Conservation (phyloP, 2,797 vertebrate species). For the Enteromius radiatus region DNA sequence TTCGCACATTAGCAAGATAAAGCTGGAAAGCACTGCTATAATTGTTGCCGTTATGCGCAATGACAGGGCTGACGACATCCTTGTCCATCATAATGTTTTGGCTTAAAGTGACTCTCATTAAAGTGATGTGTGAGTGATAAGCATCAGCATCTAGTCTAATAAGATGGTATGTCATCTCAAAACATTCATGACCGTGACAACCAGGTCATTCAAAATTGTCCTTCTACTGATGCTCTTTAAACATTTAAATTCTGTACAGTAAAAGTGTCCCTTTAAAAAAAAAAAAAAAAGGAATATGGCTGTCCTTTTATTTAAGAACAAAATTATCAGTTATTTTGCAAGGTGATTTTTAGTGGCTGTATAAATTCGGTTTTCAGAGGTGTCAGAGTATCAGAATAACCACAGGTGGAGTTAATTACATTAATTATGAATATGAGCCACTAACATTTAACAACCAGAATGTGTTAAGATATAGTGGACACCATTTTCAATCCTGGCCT, state of each 20-base stretch:
- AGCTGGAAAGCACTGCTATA: constrained; percentile 33
- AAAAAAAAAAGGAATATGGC: background rate
- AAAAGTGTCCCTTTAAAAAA: background rate
- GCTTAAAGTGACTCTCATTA: constrained; percentile 35
- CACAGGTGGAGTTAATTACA: background rate
- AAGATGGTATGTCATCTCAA: constrained; percentile 10
- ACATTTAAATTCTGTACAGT: background rate
- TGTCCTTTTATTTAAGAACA: background rate
- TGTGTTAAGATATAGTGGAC: background rate
- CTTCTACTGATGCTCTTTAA: background rate
- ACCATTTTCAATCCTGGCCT: background rate
- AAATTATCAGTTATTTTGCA: background rate
- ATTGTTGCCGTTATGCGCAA: constrained; percentile 27
- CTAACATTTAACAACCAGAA: background rate
- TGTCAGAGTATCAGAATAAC: background rate
- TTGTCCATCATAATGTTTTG: constrained; percentile 24
- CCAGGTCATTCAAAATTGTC: background rate
- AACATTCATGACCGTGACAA: constrained; percentile 29
- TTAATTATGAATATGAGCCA: background rate
- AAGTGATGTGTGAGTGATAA: constrained; percentile 19
- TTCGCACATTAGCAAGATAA: constrained; percentile 50
- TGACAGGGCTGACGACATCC: constrained; percentile 22
- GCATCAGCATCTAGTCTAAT: constrained; percentile 26
- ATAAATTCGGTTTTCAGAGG: background rate
- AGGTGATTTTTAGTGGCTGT: background rate